phyloP scores from a whole-genome alignment of 1,140 invertebrate species.

The Dinothrombium tinctorium region DNA sequence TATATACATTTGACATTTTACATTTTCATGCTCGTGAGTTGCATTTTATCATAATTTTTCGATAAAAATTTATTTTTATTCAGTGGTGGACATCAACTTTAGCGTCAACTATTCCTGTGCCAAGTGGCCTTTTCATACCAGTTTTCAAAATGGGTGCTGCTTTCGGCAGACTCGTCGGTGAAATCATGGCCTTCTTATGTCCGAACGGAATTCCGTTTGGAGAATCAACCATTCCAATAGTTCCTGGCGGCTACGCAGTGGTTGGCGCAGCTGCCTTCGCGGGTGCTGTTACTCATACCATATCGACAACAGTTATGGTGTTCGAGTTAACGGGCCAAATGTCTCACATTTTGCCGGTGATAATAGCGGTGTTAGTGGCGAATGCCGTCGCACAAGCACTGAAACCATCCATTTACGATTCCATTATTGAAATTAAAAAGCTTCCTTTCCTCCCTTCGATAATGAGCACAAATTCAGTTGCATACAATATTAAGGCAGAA shows the following conservation, averaged over 20 bases:
- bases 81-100: conserved; percentile 82
- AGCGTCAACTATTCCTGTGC: conserved; percentile 49
- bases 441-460: conserved; percentile 83
- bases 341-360: conserved; percentile 84
- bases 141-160: conserved; percentile 66
- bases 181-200: conserved; percentile 75
- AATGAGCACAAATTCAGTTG: conserved; percentile 36
- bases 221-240: conserved; percentile 53
- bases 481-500: conserved; percentile 80
- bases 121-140: conserved; percentile 55
- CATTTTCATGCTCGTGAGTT: conserved; percentile 61
- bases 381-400: conserved; percentile 78
- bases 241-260: conserved; percentile 44
- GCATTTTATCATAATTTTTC: background rate
- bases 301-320: conserved; percentile 90
- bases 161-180: conserved; percentile 58
- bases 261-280: conserved; percentile 18
- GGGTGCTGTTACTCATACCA: conserved; percentile 62
- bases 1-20: conserved; percentile 65
- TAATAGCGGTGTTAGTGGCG: conserved; percentile 73
- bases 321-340: conserved; percentile 98
- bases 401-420: conserved; percentile 92
- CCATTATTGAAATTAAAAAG: conserved; percentile 90
- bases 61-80: conserved; percentile 2
- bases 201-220: conserved; percentile 70